Percentiles rank a stretch among this genome's conserved stretches.
Evolutionary conservation across 2,797 vertebrate species (phyloP).

Genomic region (Anas georgica): DNA sequence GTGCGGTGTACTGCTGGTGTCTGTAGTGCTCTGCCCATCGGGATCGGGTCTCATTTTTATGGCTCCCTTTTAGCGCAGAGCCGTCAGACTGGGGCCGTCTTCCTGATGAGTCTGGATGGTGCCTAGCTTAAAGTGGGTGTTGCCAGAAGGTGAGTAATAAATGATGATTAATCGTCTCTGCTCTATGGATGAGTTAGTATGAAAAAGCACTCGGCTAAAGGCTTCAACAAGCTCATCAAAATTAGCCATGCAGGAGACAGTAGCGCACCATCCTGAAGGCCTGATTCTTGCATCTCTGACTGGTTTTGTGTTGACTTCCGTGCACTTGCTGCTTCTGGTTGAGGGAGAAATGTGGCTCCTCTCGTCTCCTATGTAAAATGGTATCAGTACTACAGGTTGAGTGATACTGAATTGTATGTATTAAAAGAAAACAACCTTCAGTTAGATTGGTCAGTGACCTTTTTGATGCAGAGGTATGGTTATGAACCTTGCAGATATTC

Average conservation of each 20-base stretch:
- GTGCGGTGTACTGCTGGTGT: rapidly evolving
- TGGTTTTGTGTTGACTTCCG: neutral
- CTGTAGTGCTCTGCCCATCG: neutral
- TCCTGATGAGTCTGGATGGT: constrained; percentile 19
- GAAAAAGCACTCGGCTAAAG: constrained; percentile 51
- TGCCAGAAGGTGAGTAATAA: constrained; percentile 65
- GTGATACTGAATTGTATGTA: neutral
- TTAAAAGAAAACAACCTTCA: constrained; percentile 18
- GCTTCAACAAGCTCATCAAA: constrained; percentile 38
- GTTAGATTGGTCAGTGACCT: neutral
- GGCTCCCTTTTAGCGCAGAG: neutral
- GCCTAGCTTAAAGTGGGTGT: constrained; percentile 47
- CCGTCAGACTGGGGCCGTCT: neutral
- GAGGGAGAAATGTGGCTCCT: neutral
- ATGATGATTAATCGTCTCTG: constrained; percentile 52
- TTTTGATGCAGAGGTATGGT: constrained; percentile 7
- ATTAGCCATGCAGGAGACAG: neutral
- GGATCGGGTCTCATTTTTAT: neutral
- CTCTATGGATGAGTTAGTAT: constrained; percentile 35
- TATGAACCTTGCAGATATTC: neutral
- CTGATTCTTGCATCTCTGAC: neutral
- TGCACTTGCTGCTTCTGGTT: neutral
- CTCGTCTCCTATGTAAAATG: neutral
- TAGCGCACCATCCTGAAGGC: neutral
- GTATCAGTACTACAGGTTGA: neutral